Base-by-base conservation (phyloP, 1,140 invertebrate species). In the Lepidurus apus region DNA sequence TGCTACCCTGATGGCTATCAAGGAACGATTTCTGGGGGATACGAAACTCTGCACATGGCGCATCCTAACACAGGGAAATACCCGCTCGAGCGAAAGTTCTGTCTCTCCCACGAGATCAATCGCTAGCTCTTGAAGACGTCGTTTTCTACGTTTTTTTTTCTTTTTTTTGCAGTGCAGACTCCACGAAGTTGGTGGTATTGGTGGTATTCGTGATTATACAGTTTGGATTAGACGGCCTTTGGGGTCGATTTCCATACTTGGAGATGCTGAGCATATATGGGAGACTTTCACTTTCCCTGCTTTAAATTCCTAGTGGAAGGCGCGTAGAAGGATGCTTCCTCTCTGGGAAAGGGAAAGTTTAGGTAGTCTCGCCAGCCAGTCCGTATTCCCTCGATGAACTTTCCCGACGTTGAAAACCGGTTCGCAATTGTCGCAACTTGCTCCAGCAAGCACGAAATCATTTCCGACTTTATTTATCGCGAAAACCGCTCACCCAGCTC, bases 11-110 rank as follows among this genome's bases (percentile, higher is more conserved):
- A 21, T 7, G 8, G 53, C 53, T 65, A 65, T 65, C 53, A n/a
- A 21, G 53, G 53, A 65, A 7, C 53, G 13, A 65, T 65, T 65
- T 21, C 9, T 65, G 13, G n/a, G 13, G 53, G 17, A 65, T 13
- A 65, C 53, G 53, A 65, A 65, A 65, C 53, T 65, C 21, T 65
- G 53, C 53, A 65, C 53, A 65, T 21, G 53, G 17, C 7, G 53
- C 53, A 65, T 65, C 53, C n/a, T 1, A 9, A 21, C 8, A 65
- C 6, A 65, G 13, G 21, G 21, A 21, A 65, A 21, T 65, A n/a
- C 53, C 53, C 53, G 53, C 21, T 65, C 17, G 21, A 21, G 53
- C 53, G 17, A 21, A 65, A 65, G 53, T 65, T 65, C 21, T 65
- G 17, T n/a, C 17, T 21, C 53, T 65, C 53, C 13, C 53, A 17